phyloP scores from a whole-genome alignment of 2,888 invertebrate species.

The Mythimna vitellina region DNA sequence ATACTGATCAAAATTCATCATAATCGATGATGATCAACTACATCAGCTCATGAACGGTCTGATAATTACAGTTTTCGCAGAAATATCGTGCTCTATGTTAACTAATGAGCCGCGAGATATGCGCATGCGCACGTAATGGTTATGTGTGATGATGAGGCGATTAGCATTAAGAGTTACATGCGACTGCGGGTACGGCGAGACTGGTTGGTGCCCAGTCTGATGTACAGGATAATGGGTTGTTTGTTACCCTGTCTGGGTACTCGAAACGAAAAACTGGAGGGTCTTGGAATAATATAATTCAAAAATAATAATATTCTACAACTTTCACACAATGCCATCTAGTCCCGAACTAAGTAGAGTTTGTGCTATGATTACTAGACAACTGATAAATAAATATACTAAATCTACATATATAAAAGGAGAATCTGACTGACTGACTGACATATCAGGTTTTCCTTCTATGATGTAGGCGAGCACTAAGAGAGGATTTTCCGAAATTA shows the following conservation, averaged over 20 bases:
- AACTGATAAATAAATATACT: no score
- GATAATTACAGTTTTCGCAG: conserved; percentile 42
- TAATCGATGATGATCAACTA: conserved; percentile 46
- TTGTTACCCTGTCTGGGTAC: not conserved
- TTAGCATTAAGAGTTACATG: conserved; percentile 14
- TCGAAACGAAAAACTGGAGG: no score
- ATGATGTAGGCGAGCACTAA: no score
- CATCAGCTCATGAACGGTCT: conserved; percentile 29
- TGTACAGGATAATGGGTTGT: not conserved
- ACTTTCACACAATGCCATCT: no score
- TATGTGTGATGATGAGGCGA: conserved; percentile 40
- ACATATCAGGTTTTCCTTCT: no score
- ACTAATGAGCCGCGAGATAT: conserved; percentile 48
- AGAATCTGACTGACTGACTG: no score
- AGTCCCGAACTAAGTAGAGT: no score
- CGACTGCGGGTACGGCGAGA: not conserved
- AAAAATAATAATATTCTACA: no score
- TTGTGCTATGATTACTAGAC: no score
- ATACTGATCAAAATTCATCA: conserved; percentile 25
- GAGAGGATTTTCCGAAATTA: no score
- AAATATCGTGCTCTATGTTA: conserved; percentile 26
- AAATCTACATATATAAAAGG: no score
- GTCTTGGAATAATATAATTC: no score
- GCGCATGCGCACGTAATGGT: conserved; percentile 35
- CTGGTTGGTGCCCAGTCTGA: not conserved